Percentiles rank a stretch among this genome's conserved stretches.
Evolutionary conservation across 2,888 invertebrate genomes (phyloP).

Genomic region (Anarsia innoxiella): DNA sequence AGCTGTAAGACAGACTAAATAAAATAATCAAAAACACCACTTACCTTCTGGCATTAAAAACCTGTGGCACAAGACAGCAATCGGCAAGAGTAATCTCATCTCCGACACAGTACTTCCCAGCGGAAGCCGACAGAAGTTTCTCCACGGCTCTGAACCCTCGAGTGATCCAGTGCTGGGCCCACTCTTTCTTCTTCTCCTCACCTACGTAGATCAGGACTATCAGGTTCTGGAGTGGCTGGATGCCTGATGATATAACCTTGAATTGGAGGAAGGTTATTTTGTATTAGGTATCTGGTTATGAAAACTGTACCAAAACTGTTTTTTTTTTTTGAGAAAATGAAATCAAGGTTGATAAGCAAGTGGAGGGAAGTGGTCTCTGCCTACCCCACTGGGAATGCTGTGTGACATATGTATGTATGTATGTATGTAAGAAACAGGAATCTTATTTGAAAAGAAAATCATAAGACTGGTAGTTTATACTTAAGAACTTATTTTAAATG

Average conservation of each 20-base stretch:
- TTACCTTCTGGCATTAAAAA: conserved; percentile 93
- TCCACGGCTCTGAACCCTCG: conserved; percentile 94
- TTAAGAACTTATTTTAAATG: neutral
- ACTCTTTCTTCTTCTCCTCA: conserved; percentile 91
- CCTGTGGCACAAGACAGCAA: conserved; percentile 95
- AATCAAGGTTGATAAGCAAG: too few relatives aligned
- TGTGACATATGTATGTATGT: neutral
- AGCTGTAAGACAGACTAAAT: too few relatives aligned
- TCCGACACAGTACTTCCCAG: conserved; percentile 95
- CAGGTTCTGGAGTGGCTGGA: conserved; percentile 97
- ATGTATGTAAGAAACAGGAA: neutral
- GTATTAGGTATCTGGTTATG: too few relatives aligned
- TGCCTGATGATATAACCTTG: conserved; percentile 89
- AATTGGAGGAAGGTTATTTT: too few relatives aligned
- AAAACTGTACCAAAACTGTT: too few relatives aligned
- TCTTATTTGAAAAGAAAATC: too few relatives aligned
- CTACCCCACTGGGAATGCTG: too few relatives aligned
- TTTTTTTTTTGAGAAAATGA: too few relatives aligned
- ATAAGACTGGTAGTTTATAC: too few relatives aligned
- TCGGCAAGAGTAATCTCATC: conserved; percentile 96
- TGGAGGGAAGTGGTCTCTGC: too few relatives aligned
- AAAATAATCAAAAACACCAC: too few relatives aligned
- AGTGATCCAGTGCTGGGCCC: conserved; percentile 95
- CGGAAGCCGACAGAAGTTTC: conserved; percentile 85
- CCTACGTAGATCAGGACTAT: conserved; percentile 90